Base-by-base conservation (phyloP, 1,140 invertebrate species). In the Leguminivora glycinivorella region DNA sequence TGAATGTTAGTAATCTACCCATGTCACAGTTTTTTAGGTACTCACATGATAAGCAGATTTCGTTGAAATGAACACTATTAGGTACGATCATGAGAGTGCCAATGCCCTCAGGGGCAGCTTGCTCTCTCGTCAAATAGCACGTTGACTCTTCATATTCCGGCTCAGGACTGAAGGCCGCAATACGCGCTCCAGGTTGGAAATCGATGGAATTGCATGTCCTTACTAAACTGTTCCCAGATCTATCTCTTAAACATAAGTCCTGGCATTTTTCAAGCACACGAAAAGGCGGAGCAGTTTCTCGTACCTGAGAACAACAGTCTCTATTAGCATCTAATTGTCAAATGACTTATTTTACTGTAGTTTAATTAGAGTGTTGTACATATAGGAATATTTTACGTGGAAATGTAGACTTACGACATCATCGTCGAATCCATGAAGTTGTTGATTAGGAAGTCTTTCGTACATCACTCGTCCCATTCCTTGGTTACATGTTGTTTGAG, bases 401-500 rank as follows among this genome's bases (percentile, higher is more conserved):
- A 52, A 52, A 52, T 22, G 19, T 52, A 60, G 76, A 93, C 93
- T 92, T 90, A 98, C 96, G 78, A 97, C 95, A 85, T 97, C 96
- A 83, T 97, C 96, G 78, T 97, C 96, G 77, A 96, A 97, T 68
- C 96, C 96, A 91, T 97, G 96, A 40, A 98, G 93, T 85, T 97
- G 96, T 80, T 97, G 96, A 87, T 97, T 96, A 19, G 96, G 96
- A 80, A 98, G 87, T 87, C 96, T 94, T 90, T 98, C 97, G 80
- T 97, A 98, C 85, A 97, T 95, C 17, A 98, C 94, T 81, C 96
- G 94, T 19, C 97, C 97, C 76, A 95, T 93, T 47, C 96, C 96
- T 88, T 96, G 95, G 83, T 97, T 97, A 85, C 97, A 98, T 69
- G 96, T 96, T 75, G 96, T 97, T 95, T 98, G 97, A 72, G 96